Evolutionary conservation across 2,113 vertebrate species (phyloP).

Genomic region (Martes martes): DNA sequence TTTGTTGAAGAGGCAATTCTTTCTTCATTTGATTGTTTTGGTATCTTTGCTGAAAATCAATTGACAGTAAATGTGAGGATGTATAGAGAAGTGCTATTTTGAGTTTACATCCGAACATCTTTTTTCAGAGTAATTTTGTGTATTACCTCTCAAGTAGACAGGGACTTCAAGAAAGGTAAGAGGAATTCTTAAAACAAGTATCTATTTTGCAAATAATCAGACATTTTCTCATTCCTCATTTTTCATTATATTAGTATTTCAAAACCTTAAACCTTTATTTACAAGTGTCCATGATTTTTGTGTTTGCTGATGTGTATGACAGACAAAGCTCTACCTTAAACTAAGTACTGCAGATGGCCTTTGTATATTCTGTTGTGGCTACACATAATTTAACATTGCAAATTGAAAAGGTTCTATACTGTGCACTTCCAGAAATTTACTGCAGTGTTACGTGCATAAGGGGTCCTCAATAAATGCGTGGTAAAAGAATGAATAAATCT

Average conservation of each 20-base stretch:
- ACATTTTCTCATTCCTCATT: slow-evolving; percentile 18
- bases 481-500: not conserved
- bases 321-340: slow-evolving; percentile 1
- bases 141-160: not conserved
- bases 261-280: not conserved
- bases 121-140: slow-evolving; percentile 15
- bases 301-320: not conserved
- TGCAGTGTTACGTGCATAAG: not conserved
- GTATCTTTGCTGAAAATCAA: not conserved
- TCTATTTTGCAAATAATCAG: slow-evolving; percentile 4
- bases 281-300: slow-evolving; percentile 1
- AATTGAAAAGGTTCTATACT: not conserved
- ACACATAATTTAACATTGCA: slow-evolving; percentile 21
- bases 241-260: not conserved
- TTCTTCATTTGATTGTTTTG: not conserved
- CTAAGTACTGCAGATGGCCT: not conserved
- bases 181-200: slow-evolving; percentile 38
- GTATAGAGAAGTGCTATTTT: not conserved
- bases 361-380: not conserved
- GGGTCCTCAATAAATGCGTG: not conserved
- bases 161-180: slow-evolving; percentile 7
- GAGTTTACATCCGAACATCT: not conserved
- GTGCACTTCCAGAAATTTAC: not conserved
- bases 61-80: not conserved
- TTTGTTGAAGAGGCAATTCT: not conserved